Evolutionary conservation across 2,113 vertebrate species (phyloP).

Genomic region (Eptatretus burgeri): DNA sequence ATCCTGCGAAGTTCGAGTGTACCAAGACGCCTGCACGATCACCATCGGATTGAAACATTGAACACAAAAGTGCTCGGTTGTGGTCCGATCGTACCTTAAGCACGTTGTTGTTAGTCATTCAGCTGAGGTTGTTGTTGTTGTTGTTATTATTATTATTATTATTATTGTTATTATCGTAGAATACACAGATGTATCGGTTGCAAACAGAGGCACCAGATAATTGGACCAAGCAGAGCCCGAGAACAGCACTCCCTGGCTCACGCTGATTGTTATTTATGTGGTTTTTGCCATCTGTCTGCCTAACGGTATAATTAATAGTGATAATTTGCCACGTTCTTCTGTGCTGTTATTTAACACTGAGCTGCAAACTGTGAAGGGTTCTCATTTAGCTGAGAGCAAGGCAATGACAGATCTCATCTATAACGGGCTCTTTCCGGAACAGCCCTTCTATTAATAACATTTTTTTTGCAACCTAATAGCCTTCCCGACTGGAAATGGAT

Average conservation of each 20-base stretch:
- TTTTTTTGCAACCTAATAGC: conserved; percentile 4
- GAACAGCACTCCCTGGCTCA: neutral
- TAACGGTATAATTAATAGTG: conserved; percentile 6
- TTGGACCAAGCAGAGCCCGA: no score
- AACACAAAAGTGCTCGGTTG: no score
- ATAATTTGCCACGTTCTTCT: conserved; percentile 4
- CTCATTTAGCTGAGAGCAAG: conserved; percentile 4
- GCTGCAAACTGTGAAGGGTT: conserved; percentile 6
- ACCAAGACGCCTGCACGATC: no score
- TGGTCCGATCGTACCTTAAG: no score
- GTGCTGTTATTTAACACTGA: conserved; percentile 3
- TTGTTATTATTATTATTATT: no score
- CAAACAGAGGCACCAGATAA: no score
- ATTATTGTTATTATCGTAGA: no score
- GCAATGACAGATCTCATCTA: conserved; percentile 2
- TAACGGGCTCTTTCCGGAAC: conserved; percentile 4
- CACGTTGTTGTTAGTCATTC: no score
- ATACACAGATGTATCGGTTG: no score
- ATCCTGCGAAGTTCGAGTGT: no score
- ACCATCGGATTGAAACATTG: no score
- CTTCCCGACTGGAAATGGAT: conserved; percentile 6
- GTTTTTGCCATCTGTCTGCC: conserved; percentile 5
- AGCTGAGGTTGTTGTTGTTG: no score
- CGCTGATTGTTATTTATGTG: conserved; percentile 6
- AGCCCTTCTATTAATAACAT: conserved; percentile 5